Conservation (phyloP, 2,113 vertebrate genomes). For the Himantopus leucocephalus region DNA sequence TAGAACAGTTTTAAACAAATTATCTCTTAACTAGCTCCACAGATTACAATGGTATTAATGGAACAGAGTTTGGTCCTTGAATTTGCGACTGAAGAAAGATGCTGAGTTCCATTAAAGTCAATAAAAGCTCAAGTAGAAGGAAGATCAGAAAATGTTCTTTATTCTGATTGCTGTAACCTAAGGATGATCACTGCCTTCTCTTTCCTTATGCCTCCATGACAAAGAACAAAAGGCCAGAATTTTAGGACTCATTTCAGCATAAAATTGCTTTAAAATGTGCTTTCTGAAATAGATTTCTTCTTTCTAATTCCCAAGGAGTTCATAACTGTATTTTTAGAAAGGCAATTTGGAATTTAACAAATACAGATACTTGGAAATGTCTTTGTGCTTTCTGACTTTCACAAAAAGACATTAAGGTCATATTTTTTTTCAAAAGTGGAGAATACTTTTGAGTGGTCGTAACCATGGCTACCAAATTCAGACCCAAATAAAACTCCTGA, state of each 20-base stretch:
- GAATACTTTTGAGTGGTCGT: conserved; percentile 6
- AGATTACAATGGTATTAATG: background rate
- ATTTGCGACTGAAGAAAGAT: background rate
- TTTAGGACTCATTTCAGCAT: background rate
- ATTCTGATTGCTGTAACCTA: background rate
- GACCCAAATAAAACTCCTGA: conserved; percentile 6
- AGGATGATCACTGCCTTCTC: background rate
- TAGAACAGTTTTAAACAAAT: background rate
- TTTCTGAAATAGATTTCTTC: conserved; percentile 11
- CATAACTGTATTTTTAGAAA: conserved; percentile 37
- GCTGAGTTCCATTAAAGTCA: background rate
- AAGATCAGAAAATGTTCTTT: background rate
- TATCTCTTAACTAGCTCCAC: background rate
- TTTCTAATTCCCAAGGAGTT: conserved; percentile 32
- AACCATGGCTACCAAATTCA: conserved; percentile 2
- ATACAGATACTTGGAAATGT: conserved; percentile 6
- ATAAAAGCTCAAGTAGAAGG: background rate
- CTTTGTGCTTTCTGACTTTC: conserved; percentile 6
- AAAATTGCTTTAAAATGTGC: background rate
- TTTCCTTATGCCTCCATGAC: background rate
- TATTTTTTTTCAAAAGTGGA: background rate
- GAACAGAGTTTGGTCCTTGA: background rate
- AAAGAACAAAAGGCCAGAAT: conserved; percentile 22
- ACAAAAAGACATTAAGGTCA: conserved; percentile 24
- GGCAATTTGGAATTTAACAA: conserved; percentile 43